phyloP scores from a whole-genome alignment of 2,888 invertebrate species.

The Mylabris sibirica region DNA sequence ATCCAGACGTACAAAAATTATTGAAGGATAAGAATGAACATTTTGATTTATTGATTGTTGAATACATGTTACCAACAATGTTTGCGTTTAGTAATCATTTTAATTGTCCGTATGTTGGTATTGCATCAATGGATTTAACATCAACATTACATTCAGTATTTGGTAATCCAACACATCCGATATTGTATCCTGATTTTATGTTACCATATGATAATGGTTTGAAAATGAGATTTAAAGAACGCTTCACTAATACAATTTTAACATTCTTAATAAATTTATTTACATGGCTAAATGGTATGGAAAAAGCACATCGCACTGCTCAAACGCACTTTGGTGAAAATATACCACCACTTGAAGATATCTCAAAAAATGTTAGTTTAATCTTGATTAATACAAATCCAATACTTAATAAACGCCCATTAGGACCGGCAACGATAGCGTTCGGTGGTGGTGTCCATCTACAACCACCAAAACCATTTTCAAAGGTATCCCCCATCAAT shows the following conservation, averaged over 20 bases:
- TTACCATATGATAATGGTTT: slow-evolving; percentile 29
- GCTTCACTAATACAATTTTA: slow-evolving; percentile 16
- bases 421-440: no score
- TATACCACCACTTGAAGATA: slow-evolving; percentile 39
- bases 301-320: background rate
- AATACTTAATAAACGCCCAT: slow-evolving; percentile 41
- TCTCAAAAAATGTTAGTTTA: slow-evolving; percentile 41
- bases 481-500: no score
- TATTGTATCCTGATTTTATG: slow-evolving; percentile 48
- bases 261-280: background rate
- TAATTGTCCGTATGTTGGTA: slow-evolving; percentile 49
- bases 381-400: slow-evolving; percentile 47
- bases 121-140: slow-evolving; percentile 46
- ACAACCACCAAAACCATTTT: no score
- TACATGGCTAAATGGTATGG: background rate
- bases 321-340: slow-evolving; percentile 42
- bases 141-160: slow-evolving; percentile 40
- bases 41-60: slow-evolving; percentile 52
- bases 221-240: slow-evolving; percentile 24
- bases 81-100: slow-evolving; percentile 48
- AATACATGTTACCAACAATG: slow-evolving; percentile 43
- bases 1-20: slow-evolving; percentile 43
- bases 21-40: slow-evolving; percentile 52
- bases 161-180: slow-evolving; percentile 50
- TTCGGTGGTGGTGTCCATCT: no score